A percentile compares a stretch with the other conserved stretches of the same genome.
Conservation (phyloP, 1,140 invertebrate species). For the Heliconius congener region DNA sequence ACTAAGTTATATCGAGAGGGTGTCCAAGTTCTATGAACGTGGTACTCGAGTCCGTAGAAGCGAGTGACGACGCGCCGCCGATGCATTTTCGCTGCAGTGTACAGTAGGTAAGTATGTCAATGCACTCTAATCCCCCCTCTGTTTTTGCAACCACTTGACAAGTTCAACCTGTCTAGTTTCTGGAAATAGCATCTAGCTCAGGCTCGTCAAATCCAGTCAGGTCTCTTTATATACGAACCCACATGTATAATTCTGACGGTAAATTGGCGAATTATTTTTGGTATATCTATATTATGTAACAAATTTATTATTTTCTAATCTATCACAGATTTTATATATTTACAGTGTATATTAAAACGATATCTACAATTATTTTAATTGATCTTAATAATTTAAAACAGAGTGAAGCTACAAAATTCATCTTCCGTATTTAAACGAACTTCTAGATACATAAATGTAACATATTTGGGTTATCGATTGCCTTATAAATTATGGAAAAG, state of each 20-base stretch:
- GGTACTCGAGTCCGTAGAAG: conserved; percentile 56
- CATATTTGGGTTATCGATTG: not conserved
- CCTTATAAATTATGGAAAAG: conserved; percentile 13
- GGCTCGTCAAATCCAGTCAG: conserved; percentile 20
- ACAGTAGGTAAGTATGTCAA: conserved; percentile 78
- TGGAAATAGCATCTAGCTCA: conserved; percentile 41
- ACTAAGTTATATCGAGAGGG: conserved; percentile 31
- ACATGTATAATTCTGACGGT: not conserved
- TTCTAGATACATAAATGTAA: conserved; percentile 12
- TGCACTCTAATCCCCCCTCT: conserved; percentile 72
- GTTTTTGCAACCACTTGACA: conserved; percentile 68
- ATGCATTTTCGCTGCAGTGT: conserved; percentile 74
- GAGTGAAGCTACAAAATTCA: not conserved
- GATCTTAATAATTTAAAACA: not conserved
- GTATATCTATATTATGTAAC: not conserved
- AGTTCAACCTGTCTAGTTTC: conserved; percentile 65
- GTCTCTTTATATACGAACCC: not conserved
- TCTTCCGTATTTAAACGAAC: conserved; percentile 17
- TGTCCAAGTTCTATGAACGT: conserved; percentile 51
- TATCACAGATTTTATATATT: not conserved
- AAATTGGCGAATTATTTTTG: not conserved
- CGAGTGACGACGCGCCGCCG: conserved; percentile 56
- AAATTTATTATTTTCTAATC: not conserved
- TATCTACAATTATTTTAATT: not conserved
- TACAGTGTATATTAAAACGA: not conserved